Base-by-base conservation (phyloP, 2,888 invertebrate species). In the Eupithecia vulgata region DNA sequence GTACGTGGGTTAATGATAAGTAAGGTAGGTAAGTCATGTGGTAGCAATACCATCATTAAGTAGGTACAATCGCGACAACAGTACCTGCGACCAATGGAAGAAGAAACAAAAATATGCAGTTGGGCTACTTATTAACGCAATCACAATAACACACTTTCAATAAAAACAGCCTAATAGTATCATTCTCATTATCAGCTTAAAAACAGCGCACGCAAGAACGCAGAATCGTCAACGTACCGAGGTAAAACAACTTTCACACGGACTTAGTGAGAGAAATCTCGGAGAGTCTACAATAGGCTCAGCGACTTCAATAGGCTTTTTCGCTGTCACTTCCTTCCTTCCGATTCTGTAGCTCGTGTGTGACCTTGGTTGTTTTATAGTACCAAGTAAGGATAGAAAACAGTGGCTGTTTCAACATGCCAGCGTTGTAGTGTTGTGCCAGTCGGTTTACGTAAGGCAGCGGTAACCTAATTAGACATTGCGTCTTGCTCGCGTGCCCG, bases 221-320 rank as follows among this genome's bases (percentile, higher is more conserved):
- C 74, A 75, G 71, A 75, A 71, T 82, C 65, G 72, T 78, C 73
- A 76, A 85, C 83, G 83, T 81, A 84, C 80, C 79, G 85, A 90
- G 87, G 89, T 88, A 72, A 90, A 91, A 92, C 90, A 88, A 91
- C 92, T 93, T 94, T 94, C 93, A 91, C 92, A 89, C 87, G 88
- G 84, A 84, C 85, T 81, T 81, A 77, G 80, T 82, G 77, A 85
- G 88, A 90, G 90, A 91, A 90, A 91, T 90, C 89, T 87, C 79
- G 34, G 59, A 66, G 68, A 66, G 68, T 73, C 66, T 67, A 72
- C 67, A 70, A 72, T 72, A 80, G 79, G 76, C 76, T 79, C 40
- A 40, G 40, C 21, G 5, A 65, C 65, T 65, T 65, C 65, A 65
- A 65, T 65, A 42, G 37, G 65, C 65, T 25, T 64, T 62, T 81